phyloP scores from a whole-genome alignment of 2,888 invertebrate genomes.

The Scaptomyza parva region DNA sequence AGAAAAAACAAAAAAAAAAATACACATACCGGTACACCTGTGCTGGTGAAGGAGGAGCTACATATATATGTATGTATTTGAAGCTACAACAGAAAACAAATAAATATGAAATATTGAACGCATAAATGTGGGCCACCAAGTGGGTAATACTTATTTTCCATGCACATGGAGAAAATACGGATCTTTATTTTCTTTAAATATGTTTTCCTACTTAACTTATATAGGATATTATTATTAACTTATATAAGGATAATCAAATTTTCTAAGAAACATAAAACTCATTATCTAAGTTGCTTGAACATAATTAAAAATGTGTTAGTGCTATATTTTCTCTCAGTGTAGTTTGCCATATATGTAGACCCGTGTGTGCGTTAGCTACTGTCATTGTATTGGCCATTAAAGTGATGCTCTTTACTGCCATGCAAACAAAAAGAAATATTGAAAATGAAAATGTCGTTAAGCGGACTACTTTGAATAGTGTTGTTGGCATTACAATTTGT shows the following conservation, averaged over 20 bases:
- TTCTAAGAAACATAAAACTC: too few species aligned
- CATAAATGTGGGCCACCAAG: constrained; percentile 67
- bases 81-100: constrained; percentile 58
- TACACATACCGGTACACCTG: constrained; percentile 6
- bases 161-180: constrained; percentile 1
- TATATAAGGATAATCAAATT: too few species aligned
- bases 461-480: constrained; percentile 28
- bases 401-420: constrained; percentile 22
- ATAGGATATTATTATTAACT: too few species aligned
- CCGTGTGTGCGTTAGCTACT: constrained; percentile 25
- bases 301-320: background rate
- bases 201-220: too few species aligned
- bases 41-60: constrained; percentile 50
- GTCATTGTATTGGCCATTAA: constrained; percentile 70
- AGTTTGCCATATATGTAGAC: constrained; percentile 2
- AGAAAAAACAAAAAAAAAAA: constrained; percentile 10
- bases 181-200: too few species aligned
- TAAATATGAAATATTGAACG: constrained; percentile 79
- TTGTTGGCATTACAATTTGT: constrained; percentile 65
- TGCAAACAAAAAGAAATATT: constrained; percentile 54
- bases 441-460: constrained; percentile 46
- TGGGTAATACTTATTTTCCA: constrained; percentile 53
- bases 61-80: constrained; percentile 11
- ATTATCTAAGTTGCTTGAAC: too few species aligned
- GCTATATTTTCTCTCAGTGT: background rate